Base-by-base conservation (phyloP, 2,113 vertebrate species). In the Hyperopisus bebe region DNA sequence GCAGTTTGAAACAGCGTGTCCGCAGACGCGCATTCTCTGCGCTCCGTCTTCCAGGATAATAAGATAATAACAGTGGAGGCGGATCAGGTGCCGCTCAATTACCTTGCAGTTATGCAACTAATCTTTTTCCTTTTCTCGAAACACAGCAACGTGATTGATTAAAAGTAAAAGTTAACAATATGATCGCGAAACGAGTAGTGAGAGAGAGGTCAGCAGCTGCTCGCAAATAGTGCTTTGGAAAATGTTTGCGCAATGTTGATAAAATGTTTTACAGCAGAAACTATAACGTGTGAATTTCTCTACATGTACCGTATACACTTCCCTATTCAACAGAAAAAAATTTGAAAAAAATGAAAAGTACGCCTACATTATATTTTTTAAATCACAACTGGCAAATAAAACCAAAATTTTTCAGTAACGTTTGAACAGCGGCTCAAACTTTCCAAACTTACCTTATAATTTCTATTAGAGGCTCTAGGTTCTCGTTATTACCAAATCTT, bases 1-100 rank as follows among this genome's bases (percentile, higher is more conserved):
- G 47, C 83, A 50, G 84, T 50, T 10, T 6, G n/a, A 50, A 27
- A 47, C n/a, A 13, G 17, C 47, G 47, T n/a, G 21, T 44, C 82
- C 21, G 44, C 83, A 13, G 39, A 86, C 85, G 46, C 85, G 48
- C 70, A 82, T 88, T 88, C 88, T 88, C 88, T 42, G 62, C 48
- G 88, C 66, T 48, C 70, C 15, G 70, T 89, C 85, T 89, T 82
- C 17, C 88, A 53, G 50, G 70, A 82, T 48, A 74, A 74, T 47
- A 70, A 50, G 58, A 13, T 42, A 39, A 27, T 27, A 27, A 21
- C 21, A 74, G 4, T 35, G 84, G 13, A 53, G 27, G 48, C 27
- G 17, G 35, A 80, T 50, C 47, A 31, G 53, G 2, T 27, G 15
- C 48, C 17, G 27, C 17, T 42, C 31, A 51, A 89, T 53, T 53